Percentiles rank a stretch among this genome's conserved stretches.
These are phyloP conservation scores for Poliocrania exsul DNA, from an alignment of 2,797 vertebrate genomes.

Conservation along the genomic window DNA sequence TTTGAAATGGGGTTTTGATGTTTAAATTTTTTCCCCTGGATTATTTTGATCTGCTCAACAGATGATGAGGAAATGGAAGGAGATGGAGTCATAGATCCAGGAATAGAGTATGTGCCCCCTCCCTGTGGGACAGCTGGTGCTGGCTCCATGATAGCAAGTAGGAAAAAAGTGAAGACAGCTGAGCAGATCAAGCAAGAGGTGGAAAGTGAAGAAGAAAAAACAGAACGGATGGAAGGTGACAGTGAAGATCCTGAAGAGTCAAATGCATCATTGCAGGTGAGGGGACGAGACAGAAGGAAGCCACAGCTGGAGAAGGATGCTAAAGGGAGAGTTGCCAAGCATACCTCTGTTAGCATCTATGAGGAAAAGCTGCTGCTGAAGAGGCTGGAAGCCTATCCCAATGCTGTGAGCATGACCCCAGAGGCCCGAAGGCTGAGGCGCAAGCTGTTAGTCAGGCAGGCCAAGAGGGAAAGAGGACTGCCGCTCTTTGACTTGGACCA, in stretches of 20 bases:
- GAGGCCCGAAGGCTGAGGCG: slow-evolving; percentile 89
- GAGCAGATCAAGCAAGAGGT: slow-evolving; percentile 91
- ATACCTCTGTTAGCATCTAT: slow-evolving; percentile 83
- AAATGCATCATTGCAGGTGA: slow-evolving; percentile 40
- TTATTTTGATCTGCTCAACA: slow-evolving; percentile 64
- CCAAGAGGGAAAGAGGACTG: slow-evolving; percentile 89
- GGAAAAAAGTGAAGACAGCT: slow-evolving; percentile 84
- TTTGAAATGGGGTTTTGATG: background rate
- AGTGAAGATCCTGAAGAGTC: slow-evolving; percentile 79
- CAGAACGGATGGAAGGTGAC: slow-evolving; percentile 73
- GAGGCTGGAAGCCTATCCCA: slow-evolving; percentile 87
- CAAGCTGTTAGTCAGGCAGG: slow-evolving; percentile 90
- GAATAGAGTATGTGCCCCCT: slow-evolving; percentile 91
- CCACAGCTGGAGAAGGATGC: slow-evolving; percentile 74
- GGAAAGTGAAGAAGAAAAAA: slow-evolving; percentile 91
- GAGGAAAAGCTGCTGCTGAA: slow-evolving; percentile 91
- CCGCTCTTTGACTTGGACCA: slow-evolving; percentile 92
- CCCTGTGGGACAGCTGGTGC: slow-evolving; percentile 67
- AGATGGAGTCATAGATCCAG: slow-evolving; percentile 93
- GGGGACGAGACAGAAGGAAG: slow-evolving; percentile 77
- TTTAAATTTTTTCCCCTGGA: background rate
- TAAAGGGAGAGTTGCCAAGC: slow-evolving; percentile 70
- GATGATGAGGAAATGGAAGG: slow-evolving; percentile 94
- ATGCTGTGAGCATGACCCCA: slow-evolving; percentile 87
- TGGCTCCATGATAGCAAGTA: slow-evolving; percentile 68